These are phyloP conservation scores for Phainopepla nitens DNA, from an alignment of 2,113 vertebrate species.

Conservation along the genomic window DNA sequence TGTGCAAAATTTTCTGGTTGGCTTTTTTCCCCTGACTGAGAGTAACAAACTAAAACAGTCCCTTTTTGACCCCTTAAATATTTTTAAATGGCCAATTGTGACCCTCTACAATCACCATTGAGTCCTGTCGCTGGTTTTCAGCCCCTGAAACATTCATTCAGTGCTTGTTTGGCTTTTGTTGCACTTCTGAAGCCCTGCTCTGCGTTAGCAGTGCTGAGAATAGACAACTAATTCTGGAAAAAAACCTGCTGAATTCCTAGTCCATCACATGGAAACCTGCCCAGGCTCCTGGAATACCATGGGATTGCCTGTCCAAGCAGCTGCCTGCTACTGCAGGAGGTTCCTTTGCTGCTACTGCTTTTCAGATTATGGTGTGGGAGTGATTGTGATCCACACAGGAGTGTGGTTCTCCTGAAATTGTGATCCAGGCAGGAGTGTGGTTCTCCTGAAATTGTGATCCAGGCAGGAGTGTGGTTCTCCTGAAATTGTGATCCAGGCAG, in stretches of 20 bases:
- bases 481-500: not conserved
- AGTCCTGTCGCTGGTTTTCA: not conserved
- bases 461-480: fast-evolving
- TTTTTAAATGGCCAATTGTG: not conserved
- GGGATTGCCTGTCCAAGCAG: not conserved
- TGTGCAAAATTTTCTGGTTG: not conserved
- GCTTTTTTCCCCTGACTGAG: not conserved
- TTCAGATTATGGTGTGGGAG: not conserved
- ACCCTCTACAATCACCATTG: not conserved
- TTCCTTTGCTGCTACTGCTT: not conserved
- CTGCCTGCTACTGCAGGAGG: not conserved
- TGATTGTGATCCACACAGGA: fast-evolving
- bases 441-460: not conserved
- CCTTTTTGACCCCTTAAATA: not conserved
- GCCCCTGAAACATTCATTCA: not conserved
- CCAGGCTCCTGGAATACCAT: not conserved
- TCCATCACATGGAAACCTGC: not conserved
- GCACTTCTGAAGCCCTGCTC: not conserved
- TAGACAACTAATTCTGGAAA: conserved; percentile 22
- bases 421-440: fast-evolving
- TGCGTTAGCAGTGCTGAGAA: not conserved
- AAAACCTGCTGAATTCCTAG: conserved; percentile 29
- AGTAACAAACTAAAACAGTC: not conserved
- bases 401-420: fast-evolving
- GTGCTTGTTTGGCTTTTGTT: conserved; percentile 14